Evolutionary conservation across 2,888 invertebrate species (phyloP).

Genomic region (Napeogenes sylphis): DNA sequence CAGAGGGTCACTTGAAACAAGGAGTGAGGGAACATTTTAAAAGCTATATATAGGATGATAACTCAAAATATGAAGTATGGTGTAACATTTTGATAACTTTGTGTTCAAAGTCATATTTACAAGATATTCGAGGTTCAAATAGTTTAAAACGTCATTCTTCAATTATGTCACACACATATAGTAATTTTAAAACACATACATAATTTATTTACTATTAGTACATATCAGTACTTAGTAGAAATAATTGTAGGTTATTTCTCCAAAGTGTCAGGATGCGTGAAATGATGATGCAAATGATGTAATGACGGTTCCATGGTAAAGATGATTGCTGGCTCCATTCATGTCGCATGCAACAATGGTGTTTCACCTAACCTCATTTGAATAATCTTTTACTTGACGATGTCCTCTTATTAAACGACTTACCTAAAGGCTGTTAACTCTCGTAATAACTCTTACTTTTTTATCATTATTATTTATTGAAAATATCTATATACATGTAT

Average conservation of each 20-base stretch:
- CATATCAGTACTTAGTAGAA: background rate
- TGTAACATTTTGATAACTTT: background rate
- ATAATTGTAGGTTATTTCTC: constrained; percentile 1
- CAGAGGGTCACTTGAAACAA: constrained; percentile 20
- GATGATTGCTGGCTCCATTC: constrained; percentile 23
- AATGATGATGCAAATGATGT: constrained; percentile 16
- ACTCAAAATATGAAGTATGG: background rate
- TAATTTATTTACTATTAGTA: too few species aligned
- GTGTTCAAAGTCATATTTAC: background rate
- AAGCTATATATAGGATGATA: background rate
- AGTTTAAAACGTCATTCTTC: background rate
- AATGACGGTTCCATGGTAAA: constrained; percentile 11
- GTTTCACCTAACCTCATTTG: background rate
- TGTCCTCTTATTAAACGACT: background rate
- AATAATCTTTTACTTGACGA: constrained; percentile 1
- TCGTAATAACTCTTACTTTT: too few species aligned
- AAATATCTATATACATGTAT: too few species aligned
- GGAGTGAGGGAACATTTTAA: constrained; percentile 11
- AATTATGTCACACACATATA: too few species aligned
- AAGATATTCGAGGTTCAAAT: background rate
- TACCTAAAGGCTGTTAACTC: too few species aligned
- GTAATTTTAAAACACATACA: too few species aligned
- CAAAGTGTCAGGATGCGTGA: constrained; percentile 24
- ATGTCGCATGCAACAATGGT: constrained; percentile 16
- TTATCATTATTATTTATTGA: background rate